A percentile compares a stretch with the other conserved stretches of the same genome.
These are phyloP conservation scores for Porites australiensis DNA, from an alignment of 64 coral and sea anemone genomes.

Conservation along the genomic window DNA sequence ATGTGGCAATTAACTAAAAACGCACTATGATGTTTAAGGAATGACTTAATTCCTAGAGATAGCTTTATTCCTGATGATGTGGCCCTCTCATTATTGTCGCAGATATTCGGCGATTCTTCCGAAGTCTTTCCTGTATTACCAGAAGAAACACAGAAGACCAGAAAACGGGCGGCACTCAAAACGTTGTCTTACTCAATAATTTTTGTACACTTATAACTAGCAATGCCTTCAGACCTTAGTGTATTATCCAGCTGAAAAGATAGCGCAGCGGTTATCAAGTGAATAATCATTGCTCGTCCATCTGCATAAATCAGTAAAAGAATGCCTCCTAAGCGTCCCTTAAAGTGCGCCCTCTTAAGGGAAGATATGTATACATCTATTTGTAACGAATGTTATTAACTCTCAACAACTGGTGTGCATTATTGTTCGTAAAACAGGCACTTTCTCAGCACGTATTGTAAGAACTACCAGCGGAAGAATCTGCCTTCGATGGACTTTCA, in stretches of 20 bases:
- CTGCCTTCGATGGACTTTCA: background rate
- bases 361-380: too few species aligned
- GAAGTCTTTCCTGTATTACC: background rate
- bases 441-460: background rate
- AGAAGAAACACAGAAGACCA: conserved; percentile 1
- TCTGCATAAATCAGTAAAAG: too few species aligned
- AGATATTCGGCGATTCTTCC: conserved; percentile 1
- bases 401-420: too few species aligned
- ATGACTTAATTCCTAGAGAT: conserved; percentile 10
- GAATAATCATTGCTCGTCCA: too few species aligned
- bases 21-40: too few species aligned
- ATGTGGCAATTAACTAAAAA: too few species aligned
- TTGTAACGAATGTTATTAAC: too few species aligned
- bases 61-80: conserved; percentile 10
- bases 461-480: background rate
- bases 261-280: too few species aligned
- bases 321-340: too few species aligned
- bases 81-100: too few species aligned
- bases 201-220: background rate
- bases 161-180: background rate
- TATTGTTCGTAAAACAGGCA: too few species aligned
- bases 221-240: background rate
- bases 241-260: background rate
- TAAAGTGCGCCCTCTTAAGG: too few species aligned
- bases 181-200: background rate